Percentiles rank a stretch among this genome's conserved stretches.
Conservation (phyloP, 2,888 invertebrate genomes). For the Notocelia uddmanniana region DNA sequence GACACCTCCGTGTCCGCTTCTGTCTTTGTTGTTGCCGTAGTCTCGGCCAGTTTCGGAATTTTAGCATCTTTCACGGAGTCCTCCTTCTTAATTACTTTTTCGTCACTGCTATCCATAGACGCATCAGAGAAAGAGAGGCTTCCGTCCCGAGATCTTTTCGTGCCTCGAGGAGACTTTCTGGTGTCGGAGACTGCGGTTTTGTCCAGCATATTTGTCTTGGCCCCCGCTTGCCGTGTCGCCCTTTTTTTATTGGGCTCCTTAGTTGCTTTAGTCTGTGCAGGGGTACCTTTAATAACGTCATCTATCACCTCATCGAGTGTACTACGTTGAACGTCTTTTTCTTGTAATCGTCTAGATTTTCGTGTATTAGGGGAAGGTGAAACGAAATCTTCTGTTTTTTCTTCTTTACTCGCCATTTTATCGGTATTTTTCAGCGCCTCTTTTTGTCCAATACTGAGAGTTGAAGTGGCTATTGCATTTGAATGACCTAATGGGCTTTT, state of each 20-base stretch:
- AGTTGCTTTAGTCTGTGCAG: slow-evolving; percentile 59
- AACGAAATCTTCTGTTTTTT: slow-evolving; percentile 87
- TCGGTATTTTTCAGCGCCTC: slow-evolving; percentile 68
- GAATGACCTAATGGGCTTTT: slow-evolving; percentile 88
- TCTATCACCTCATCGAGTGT: slow-evolving; percentile 96
- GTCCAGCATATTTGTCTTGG: slow-evolving; percentile 63
- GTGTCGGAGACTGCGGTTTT: slow-evolving; percentile 66
- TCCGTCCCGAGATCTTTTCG: slow-evolving; percentile 87
- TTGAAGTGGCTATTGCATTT: slow-evolving; percentile 73
- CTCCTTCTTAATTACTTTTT: slow-evolving; percentile 74
- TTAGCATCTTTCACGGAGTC: slow-evolving; percentile 66
- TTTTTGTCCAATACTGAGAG: slow-evolving; percentile 72
- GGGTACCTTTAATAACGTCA: slow-evolving; percentile 92
- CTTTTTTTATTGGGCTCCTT: slow-evolving; percentile 79
- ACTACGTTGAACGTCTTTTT: slow-evolving; percentile 90
- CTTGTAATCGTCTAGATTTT: slow-evolving; percentile 92
- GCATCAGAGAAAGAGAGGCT: slow-evolving; percentile 86
- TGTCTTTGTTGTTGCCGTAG: slow-evolving; percentile 51
- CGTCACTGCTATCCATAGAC: slow-evolving; percentile 87
- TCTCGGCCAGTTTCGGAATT: slow-evolving; percentile 62
- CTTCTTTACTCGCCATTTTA: slow-evolving; percentile 68
- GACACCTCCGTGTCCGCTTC: slow-evolving; percentile 49
- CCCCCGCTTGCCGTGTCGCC: slow-evolving; percentile 84
- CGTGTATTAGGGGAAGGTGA: slow-evolving; percentile 89
- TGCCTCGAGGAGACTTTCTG: slow-evolving; percentile 88